phyloP scores from a whole-genome alignment of 2,113 vertebrate genomes.

The human (Homo sapiens) region DNA sequence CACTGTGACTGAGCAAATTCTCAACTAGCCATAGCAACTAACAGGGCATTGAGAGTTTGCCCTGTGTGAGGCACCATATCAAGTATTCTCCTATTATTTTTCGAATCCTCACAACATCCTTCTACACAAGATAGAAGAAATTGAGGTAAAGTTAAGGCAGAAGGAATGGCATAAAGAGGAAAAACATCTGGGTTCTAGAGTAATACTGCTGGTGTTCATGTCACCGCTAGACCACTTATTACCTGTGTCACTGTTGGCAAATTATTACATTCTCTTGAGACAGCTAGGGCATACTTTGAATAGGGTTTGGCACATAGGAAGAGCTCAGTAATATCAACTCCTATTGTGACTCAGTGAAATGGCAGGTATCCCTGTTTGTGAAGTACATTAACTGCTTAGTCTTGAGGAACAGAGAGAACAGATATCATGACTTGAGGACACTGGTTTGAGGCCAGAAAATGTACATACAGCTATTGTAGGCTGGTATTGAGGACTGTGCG shows the following conservation, averaged over 20 bases:
- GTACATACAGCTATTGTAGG: neutral
- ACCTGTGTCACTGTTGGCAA: neutral
- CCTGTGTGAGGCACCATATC: neutral
- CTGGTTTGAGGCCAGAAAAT: neutral
- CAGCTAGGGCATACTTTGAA: neutral
- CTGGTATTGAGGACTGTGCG: neutral
- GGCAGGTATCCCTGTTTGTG: neutral
- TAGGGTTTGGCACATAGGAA: neutral
- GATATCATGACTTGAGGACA: neutral
- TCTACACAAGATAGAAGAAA: neutral
- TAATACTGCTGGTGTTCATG: neutral
- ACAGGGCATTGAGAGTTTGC: neutral
- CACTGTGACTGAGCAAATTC: neutral
- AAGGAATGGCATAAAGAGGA: neutral
- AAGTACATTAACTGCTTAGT: neutral
- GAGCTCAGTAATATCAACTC: neutral
- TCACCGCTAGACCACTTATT: neutral
- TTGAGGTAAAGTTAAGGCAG: neutral
- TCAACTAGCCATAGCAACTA: neutral
- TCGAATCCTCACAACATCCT: neutral
- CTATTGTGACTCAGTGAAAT: neutral
- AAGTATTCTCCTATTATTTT: neutral
- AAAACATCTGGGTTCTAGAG: neutral
- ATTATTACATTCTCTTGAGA: neutral
- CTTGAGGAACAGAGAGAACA: neutral